Evolutionary conservation across 2,113 vertebrate species (phyloP).

Genomic region (Nanorana parkeri): DNA sequence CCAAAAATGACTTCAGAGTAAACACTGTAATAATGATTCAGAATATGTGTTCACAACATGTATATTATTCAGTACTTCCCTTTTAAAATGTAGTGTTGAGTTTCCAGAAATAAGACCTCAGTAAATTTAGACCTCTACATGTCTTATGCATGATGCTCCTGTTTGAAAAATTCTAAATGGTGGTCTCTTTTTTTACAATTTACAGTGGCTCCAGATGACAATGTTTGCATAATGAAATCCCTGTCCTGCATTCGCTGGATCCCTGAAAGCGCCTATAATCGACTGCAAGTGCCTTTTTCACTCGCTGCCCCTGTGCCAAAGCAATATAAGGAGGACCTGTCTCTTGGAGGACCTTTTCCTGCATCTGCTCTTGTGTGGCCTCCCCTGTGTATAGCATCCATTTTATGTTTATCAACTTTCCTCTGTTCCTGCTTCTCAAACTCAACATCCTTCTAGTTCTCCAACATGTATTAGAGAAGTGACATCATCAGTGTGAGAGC

Average conservation of each 20-base stretch:
- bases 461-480: background rate
- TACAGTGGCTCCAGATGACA: constrained; percentile 76
- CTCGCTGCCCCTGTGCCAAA: constrained; percentile 24
- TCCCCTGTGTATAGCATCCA: background rate
- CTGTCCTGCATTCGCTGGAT: constrained; percentile 6
- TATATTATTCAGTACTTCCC: too few species aligned
- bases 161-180: background rate
- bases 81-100: too few species aligned
- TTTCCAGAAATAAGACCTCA: too few species aligned
- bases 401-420: background rate
- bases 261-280: constrained; percentile 43
- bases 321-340: constrained; percentile 26
- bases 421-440: background rate
- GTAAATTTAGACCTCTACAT: too few species aligned
- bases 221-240: constrained; percentile 70
- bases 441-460: background rate
- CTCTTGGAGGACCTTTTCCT: background rate
- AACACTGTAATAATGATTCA: too few species aligned
- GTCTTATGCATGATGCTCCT: background rate
- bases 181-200: background rate
- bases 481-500: background rate
- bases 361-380: background rate
- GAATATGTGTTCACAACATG: too few species aligned
- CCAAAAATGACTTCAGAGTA: too few species aligned
- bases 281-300: constrained; percentile 43